phyloP scores from a whole-genome alignment of 2,888 invertebrate species.

The Papilio protenor region DNA sequence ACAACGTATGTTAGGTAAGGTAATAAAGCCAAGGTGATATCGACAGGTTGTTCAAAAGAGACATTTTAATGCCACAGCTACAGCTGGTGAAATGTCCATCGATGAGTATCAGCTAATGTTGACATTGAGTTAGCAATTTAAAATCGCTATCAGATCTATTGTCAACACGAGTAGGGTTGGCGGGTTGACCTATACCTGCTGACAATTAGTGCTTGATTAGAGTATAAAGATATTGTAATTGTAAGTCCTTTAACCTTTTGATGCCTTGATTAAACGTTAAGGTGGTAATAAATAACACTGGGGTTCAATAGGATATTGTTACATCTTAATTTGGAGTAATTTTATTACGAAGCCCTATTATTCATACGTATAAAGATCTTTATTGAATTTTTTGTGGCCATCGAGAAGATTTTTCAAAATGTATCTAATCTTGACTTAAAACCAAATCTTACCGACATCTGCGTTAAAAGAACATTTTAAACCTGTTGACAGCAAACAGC shows the following conservation, averaged over 20 bases:
- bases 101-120: conserved; percentile 10
- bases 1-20: neutral
- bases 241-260: neutral
- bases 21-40: conserved; percentile 14
- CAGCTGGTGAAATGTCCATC: neutral
- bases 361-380: neutral
- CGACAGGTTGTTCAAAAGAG: conserved; percentile 1
- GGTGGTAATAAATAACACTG: neutral
- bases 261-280: neutral
- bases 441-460: neutral
- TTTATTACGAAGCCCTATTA: no score
- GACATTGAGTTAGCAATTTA: conserved; percentile 5
- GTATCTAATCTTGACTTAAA: neutral
- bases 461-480: neutral
- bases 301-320: no score
- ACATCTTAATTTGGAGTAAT: no score
- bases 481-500: neutral
- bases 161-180: neutral
- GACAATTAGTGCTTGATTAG: conserved; percentile 3
- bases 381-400: neutral
- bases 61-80: conserved; percentile 2
- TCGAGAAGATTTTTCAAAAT: neutral
- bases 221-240: neutral
- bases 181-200: neutral
- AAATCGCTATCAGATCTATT: conserved; percentile 10